Conservation (phyloP, 2,113 vertebrate species). For the Gadus macrocephalus region DNA sequence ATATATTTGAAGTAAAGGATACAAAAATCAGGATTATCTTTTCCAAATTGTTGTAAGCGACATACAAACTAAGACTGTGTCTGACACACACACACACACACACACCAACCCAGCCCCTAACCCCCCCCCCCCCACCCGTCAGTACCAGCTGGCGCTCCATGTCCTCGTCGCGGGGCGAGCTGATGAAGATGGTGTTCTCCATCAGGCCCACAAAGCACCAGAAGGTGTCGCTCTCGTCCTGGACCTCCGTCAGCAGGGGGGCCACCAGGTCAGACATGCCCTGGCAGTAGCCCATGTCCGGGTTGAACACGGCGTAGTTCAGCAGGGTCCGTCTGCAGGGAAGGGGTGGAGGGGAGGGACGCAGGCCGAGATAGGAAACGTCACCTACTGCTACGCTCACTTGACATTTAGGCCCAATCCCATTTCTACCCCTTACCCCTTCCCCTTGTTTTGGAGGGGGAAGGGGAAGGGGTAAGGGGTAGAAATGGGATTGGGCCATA, state of each 20-base stretch:
- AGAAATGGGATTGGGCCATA: too few relatives aligned
- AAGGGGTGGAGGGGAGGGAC: constrained; percentile 1
- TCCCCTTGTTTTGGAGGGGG: too few relatives aligned
- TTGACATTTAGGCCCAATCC: too few relatives aligned
- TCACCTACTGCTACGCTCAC: background rate
- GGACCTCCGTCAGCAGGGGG: constrained; percentile 89
- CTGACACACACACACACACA: too few relatives aligned
- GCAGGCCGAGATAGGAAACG: background rate
- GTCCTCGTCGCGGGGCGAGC: constrained; percentile 92
- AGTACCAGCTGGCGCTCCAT: constrained; percentile 98
- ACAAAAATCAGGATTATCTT: too few relatives aligned
- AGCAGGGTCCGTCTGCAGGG: constrained; percentile 84
- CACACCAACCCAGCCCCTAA: background rate
- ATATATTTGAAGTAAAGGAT: too few relatives aligned
- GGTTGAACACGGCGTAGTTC: constrained; percentile 93
- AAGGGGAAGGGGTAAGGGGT: too few relatives aligned
- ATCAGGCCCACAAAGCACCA: constrained; percentile 98
- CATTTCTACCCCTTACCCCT: too few relatives aligned
- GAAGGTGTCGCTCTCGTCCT: constrained; percentile 95
- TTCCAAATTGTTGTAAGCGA: too few relatives aligned
- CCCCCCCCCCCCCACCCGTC: constrained; percentile 56
- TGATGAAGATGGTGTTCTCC: constrained; percentile 98
- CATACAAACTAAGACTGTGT: too few relatives aligned
- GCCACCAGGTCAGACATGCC: constrained; percentile 98
- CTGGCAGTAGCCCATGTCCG: constrained; percentile 90